Evolutionary conservation across 2,888 invertebrate species (phyloP).

Genomic region (Carabus problematicus): DNA sequence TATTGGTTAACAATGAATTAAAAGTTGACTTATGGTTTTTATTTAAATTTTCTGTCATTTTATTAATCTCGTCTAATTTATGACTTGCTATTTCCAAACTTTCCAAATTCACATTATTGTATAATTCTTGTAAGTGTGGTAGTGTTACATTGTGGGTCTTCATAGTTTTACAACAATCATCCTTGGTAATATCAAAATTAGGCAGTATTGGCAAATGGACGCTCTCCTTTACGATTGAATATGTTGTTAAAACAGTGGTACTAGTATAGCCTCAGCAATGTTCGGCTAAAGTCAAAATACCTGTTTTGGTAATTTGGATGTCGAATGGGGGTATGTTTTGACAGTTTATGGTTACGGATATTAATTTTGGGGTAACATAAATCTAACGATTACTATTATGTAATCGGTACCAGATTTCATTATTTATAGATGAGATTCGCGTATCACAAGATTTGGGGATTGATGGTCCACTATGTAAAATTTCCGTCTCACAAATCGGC

Average conservation of each 20-base stretch:
- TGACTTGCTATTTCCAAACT: too few relatives aligned
- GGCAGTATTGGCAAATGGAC: background rate
- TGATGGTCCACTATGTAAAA: background rate
- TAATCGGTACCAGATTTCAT: background rate
- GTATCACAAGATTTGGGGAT: too few relatives aligned
- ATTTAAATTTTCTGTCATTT: too few relatives aligned
- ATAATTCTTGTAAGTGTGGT: background rate
- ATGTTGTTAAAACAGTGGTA: background rate
- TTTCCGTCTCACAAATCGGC: background rate
- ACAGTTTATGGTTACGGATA: background rate
- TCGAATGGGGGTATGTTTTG: background rate
- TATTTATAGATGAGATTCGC: background rate
- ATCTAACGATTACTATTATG: background rate
- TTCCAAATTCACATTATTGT: too few relatives aligned
- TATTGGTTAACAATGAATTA: too few relatives aligned
- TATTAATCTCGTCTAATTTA: too few relatives aligned
- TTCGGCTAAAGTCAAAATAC: background rate
- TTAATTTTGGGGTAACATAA: background rate
- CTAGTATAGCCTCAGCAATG: background rate
- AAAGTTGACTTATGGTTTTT: too few relatives aligned
- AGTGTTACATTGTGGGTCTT: background rate
- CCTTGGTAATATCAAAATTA: background rate
- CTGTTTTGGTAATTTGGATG: background rate
- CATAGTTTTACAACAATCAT: background rate
- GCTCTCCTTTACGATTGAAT: background rate